Evolutionary conservation across 2,888 invertebrate genomes (phyloP).

Genomic region (Saturnia japonica): DNA sequence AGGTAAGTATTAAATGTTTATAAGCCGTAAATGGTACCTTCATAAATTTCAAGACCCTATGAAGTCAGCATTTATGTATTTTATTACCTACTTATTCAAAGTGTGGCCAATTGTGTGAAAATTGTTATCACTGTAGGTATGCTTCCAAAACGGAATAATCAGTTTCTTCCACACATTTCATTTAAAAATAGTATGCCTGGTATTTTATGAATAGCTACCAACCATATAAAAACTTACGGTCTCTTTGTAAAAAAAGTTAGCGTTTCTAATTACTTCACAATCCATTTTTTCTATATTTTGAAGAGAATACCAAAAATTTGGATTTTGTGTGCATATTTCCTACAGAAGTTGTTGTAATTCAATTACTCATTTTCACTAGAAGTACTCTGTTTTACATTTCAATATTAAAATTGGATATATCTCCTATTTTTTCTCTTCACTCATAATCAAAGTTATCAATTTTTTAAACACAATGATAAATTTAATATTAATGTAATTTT

Average conservation of each 20-base stretch:
- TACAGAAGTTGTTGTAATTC: too few species aligned
- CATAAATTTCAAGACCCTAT: slow-evolving; percentile 22
- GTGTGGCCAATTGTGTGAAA: slow-evolving; percentile 24
- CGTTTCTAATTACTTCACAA: neutral
- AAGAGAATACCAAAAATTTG: neutral
- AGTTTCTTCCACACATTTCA: neutral
- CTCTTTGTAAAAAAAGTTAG: neutral
- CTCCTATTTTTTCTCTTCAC: too few species aligned
- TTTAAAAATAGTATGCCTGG: neutral
- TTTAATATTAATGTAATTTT: too few species aligned
- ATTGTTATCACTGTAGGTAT: slow-evolving; percentile 18
- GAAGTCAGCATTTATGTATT: slow-evolving; percentile 24
- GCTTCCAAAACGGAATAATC: neutral
- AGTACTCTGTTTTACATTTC: too few species aligned
- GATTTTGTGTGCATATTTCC: too few species aligned
- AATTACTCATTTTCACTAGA: too few species aligned
- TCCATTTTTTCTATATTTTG: neutral
- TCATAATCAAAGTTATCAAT: too few species aligned
- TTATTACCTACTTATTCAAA: slow-evolving; percentile 23
- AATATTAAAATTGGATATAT: too few species aligned
- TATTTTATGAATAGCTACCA: neutral
- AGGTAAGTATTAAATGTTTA: slow-evolving; percentile 19
- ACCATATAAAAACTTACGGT: neutral
- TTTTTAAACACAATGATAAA: too few species aligned
- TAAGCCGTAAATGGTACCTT: slow-evolving; percentile 24